A percentile compares a stretch with the other conserved stretches of the same genome.
These are phyloP conservation scores for Xylocopa sonorina DNA, from an alignment of 1,140 invertebrate species.

Conservation along the genomic window DNA sequence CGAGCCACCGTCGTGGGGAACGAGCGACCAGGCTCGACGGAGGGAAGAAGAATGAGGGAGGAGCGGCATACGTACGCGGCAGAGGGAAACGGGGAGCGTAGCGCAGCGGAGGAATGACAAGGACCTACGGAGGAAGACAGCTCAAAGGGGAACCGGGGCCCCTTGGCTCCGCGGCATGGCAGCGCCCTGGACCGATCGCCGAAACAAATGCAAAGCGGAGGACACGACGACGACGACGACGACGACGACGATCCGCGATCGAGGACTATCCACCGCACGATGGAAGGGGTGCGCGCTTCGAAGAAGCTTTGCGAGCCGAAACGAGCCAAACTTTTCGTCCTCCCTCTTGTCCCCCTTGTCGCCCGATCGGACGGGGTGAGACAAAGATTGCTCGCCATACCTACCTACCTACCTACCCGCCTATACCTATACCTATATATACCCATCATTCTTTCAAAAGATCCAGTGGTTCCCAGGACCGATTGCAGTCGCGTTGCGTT, in stretches of 20 bases:
- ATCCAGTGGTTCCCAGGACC: conserved; percentile 31
- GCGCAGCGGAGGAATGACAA: conserved; percentile 50
- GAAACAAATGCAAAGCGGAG: conserved; percentile 79
- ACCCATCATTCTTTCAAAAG: conserved; percentile 66
- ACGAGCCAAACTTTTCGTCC: conserved; percentile 71
- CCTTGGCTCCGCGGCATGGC: too few species aligned
- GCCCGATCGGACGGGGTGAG: conserved; percentile 51
- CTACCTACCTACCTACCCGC: too few species aligned
- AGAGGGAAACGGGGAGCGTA: conserved; percentile 51
- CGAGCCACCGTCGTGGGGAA: conserved; percentile 23
- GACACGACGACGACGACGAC: not conserved
- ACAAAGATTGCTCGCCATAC: conserved; percentile 58
- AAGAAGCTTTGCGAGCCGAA: conserved; percentile 40
- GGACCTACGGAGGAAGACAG: conserved; percentile 68
- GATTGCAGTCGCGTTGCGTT: conserved; percentile 65
- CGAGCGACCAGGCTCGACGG: conserved; percentile 41
- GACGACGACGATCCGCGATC: conserved; percentile 55
- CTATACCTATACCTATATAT: too few species aligned
- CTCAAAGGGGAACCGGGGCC: conserved; percentile 71
- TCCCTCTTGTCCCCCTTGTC: not conserved
- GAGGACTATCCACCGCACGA: conserved; percentile 72
- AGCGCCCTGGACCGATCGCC: conserved; percentile 63
- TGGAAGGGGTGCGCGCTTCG: conserved; percentile 23
- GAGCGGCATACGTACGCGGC: conserved; percentile 42
- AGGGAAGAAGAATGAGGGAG: conserved; percentile 56